Evolutionary conservation across 2,888 invertebrate species (phyloP), one percentile per base, ranked within the genome.

Genomic region (Antitype chi): DNA sequence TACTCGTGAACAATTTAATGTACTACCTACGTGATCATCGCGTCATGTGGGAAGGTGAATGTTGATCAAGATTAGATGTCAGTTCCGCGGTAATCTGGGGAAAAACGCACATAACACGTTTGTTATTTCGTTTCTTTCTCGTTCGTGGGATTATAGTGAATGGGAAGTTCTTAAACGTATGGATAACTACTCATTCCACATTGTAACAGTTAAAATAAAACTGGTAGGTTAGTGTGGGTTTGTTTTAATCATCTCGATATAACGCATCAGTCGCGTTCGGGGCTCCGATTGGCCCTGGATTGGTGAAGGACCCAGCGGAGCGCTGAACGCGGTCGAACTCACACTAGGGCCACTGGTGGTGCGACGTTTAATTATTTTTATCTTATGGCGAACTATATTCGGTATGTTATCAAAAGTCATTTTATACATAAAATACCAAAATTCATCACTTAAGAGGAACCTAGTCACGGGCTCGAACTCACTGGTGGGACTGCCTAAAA

Each of bases 61-160:
- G 76, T 70, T 74, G 76, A 78, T 74, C 72, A 67, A 82, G 86
- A 87, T 88, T 69, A 76, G 82, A 87, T 86, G 76, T 62, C 47
- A 66, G 73, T 87, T 86, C 78, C 89, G 86, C 68, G 66, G 63
- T 82, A 74, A 87, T 84, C 81, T 82, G 47, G 80, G 55, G 72
- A 75, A 81, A 87, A 85, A 72, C 79, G 70, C 55, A 63, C 63
- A 38, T 62, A 74, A 81, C 69, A 70, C 32, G 47, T 72, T n/a
- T 60, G 53, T 70, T 47, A 82, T 72, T 85, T 82, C 64, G 78
- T 70, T 81, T 68, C 70, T 77, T 63, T 68, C 63, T 52, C 32
- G 53, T 68, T 20, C 55, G 70, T 76, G 62, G 13, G 53, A 78
- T 79, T 71, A 73, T 38, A 15, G 64, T 74, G 75, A 82, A 67